These are phyloP conservation scores for Acridotheres tristis DNA, from an alignment of 2,797 vertebrate species.

Conservation along the genomic window DNA sequence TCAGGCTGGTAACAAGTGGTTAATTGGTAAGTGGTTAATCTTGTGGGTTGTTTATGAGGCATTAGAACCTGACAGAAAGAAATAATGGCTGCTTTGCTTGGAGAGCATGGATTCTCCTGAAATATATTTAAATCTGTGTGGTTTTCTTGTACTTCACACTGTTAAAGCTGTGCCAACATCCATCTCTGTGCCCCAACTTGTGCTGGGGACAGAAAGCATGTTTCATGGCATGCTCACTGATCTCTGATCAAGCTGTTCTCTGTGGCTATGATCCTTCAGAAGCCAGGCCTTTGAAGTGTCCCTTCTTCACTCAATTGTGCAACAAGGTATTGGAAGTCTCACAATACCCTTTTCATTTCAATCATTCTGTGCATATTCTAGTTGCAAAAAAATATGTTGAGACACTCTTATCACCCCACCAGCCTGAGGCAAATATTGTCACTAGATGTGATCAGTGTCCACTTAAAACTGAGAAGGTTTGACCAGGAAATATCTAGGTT, in stretches of 20 bases:
- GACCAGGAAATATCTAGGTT: background rate
- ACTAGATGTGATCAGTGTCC: background rate
- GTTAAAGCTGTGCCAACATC: background rate
- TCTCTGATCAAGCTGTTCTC: constrained; percentile 1
- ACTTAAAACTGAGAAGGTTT: background rate
- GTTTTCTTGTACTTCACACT: background rate
- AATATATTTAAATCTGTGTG: background rate
- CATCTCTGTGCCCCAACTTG: background rate
- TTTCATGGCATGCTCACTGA: background rate
- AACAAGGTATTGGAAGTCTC: background rate
- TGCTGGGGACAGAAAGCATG: background rate
- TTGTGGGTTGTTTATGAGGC: background rate
- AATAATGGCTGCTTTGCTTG: background rate
- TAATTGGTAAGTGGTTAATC: constrained; percentile 3
- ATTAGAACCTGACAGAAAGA: background rate
- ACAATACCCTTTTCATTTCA: background rate
- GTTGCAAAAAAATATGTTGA: background rate
- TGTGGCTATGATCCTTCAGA: background rate
- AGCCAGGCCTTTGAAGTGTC: background rate
- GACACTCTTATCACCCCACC: fast-evolving
- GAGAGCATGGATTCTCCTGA: background rate
- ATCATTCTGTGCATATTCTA: background rate
- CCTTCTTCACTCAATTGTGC: background rate
- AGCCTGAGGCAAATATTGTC: background rate
- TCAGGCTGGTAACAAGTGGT: background rate